A percentile compares a stretch with the other conserved stretches of the same genome.
These are phyloP conservation scores for Nycteola revayana DNA, from an alignment of 2,888 invertebrate genomes.

Conservation along the genomic window DNA sequence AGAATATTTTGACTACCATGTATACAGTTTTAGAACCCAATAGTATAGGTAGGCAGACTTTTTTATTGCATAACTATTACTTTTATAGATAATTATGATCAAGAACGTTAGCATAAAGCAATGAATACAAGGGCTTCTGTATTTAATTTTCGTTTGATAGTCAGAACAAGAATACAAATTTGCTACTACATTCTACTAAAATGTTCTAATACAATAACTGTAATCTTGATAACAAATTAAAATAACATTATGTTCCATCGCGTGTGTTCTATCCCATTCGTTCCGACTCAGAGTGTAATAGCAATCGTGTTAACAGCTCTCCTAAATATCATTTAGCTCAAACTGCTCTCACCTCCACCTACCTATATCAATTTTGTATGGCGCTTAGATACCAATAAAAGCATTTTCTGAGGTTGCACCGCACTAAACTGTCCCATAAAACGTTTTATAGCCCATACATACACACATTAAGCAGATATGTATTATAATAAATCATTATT, in stretches of 20 bases:
- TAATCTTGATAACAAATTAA: too few species aligned
- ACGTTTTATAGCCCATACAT: constrained; percentile 70
- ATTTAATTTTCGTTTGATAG: too few species aligned
- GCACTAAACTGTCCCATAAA: constrained; percentile 72
- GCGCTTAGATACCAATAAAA: constrained; percentile 73
- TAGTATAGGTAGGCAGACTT: too few species aligned
- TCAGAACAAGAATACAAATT: too few species aligned
- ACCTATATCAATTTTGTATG: constrained; percentile 47
- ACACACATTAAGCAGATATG: constrained; percentile 73
- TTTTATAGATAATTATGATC: too few species aligned
- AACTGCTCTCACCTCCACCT: constrained; percentile 43
- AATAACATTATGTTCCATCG: constrained; percentile 3
- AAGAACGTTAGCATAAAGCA: too few species aligned
- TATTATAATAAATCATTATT: constrained; percentile 73
- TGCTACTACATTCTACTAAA: too few species aligned
- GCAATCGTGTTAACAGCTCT: constrained; percentile 27
- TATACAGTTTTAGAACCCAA: too few species aligned
- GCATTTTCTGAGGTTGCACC: constrained; percentile 63
- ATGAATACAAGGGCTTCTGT: too few species aligned
- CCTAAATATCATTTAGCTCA: constrained; percentile 25
- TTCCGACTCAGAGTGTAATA: constrained; percentile 22
- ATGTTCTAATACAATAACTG: too few species aligned
- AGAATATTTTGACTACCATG: too few species aligned
- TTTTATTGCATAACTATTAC: too few species aligned
- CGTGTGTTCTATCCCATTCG: constrained; percentile 14